Percentiles rank a stretch among this genome's conserved stretches.
Evolutionary conservation across 2,888 invertebrate genomes (phyloP).

Genomic region (Hydraecia micacea): DNA sequence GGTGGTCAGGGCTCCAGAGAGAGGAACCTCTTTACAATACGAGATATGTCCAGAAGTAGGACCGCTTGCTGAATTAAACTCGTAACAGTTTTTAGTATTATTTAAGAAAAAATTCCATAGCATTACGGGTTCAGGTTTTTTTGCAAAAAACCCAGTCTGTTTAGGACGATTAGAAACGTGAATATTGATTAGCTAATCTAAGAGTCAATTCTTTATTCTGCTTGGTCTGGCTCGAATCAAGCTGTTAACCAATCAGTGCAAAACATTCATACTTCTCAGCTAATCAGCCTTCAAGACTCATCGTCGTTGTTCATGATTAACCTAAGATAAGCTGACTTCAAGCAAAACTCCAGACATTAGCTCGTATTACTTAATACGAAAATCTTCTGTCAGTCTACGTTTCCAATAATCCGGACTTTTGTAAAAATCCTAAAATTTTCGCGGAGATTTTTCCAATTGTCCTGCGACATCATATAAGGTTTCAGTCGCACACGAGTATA

Average conservation of each 20-base stretch:
- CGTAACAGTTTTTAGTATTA: no score
- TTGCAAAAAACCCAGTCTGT: background rate
- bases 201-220: background rate
- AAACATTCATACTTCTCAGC: background rate
- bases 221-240: background rate
- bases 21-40: no score
- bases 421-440: no score
- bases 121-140: background rate
- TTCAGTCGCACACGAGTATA: background rate
- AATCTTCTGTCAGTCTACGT: no score
- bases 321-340: background rate
- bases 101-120: background rate
- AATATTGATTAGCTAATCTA: background rate
- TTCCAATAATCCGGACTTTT: background rate
- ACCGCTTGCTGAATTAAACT: no score
- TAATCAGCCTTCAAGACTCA: background rate
- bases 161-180: background rate
- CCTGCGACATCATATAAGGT: constrained; percentile 2
- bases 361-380: no score
- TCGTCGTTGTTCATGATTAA: background rate
- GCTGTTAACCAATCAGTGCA: background rate
- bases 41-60: no score
- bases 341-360: background rate
- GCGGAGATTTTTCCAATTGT: constrained; percentile 8
- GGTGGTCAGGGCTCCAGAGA: no score